phyloP scores from a whole-genome alignment of 2,113 vertebrate species.

The Speoplatyrhinus poulsoni region DNA sequence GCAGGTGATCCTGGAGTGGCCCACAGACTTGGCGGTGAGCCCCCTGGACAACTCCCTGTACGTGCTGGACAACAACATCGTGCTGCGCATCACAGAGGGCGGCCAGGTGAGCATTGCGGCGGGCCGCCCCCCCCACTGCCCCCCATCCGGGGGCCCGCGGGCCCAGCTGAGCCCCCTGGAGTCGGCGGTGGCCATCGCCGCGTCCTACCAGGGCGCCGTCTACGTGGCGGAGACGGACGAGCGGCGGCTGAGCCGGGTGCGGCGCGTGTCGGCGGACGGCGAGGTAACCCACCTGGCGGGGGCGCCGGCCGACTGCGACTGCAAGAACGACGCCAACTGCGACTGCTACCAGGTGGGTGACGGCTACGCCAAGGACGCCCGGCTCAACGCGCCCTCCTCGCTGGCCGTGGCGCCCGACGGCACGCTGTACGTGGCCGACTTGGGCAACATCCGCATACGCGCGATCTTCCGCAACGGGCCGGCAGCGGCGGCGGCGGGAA shows the following conservation, averaged over 20 bases:
- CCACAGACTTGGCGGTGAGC: conserved; percentile 93
- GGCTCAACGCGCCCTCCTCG: conserved; percentile 92
- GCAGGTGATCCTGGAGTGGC: conserved; percentile 97
- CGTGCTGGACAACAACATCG: conserved; percentile 93
- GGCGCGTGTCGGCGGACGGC: conserved; percentile 92
- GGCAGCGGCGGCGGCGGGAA: conserved; percentile 74
- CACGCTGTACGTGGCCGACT: conserved; percentile 91
- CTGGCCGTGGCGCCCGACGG: conserved; percentile 91
- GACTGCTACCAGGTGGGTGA: conserved; percentile 96
- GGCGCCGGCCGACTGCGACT: conserved; percentile 90
- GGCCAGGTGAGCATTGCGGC: conserved; percentile 93
- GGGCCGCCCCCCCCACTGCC: conserved; percentile 91
- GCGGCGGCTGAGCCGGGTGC: conserved; percentile 92
- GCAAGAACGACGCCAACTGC: conserved; percentile 96
- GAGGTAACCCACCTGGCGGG: conserved; percentile 95
- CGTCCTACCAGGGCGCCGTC: conserved; percentile 91
- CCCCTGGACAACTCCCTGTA: conserved; percentile 98
- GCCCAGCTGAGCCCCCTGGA: conserved; percentile 90
- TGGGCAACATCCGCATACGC: conserved; percentile 95
- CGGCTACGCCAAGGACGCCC: conserved; percentile 96
- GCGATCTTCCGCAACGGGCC: conserved; percentile 88
- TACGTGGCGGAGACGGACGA: conserved; percentile 95
- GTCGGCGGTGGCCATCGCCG: conserved; percentile 86
- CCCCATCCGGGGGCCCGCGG: conserved; percentile 84
- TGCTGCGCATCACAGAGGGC: conserved; percentile 93